phyloP scores from a whole-genome alignment of 2,797 vertebrate genomes.

The Cynodonichthys magdalenae region DNA sequence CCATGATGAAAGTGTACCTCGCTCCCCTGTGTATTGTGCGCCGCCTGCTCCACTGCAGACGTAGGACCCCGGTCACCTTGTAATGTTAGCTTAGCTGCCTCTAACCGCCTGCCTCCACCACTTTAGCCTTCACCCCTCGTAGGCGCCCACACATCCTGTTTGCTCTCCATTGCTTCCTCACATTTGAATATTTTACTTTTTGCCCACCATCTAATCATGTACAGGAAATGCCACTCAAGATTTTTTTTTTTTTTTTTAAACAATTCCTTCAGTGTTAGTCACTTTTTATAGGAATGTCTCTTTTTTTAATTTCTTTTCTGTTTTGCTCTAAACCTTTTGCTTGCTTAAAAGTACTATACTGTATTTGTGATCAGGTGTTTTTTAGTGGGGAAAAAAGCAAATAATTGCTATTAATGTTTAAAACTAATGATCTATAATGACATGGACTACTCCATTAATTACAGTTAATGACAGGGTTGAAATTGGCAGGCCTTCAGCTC shows the following conservation, averaged over 20 bases:
- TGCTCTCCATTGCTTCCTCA: slow-evolving; percentile 37
- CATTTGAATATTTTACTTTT: slow-evolving; percentile 42
- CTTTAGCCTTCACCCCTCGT: slow-evolving; percentile 37
- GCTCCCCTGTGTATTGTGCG: slow-evolving; percentile 64
- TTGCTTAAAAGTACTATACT: slow-evolving; percentile 72
- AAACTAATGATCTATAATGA: slow-evolving; percentile 59
- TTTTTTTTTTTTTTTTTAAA: slow-evolving; percentile 22
- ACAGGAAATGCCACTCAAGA: slow-evolving; percentile 58
- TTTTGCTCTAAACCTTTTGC: slow-evolving; percentile 69
- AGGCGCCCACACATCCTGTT: slow-evolving; percentile 31
- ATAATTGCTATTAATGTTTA: slow-evolving; percentile 44
- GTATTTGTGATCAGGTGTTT: slow-evolving; percentile 71
- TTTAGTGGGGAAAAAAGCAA: slow-evolving; percentile 44
- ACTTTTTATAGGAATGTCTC: slow-evolving; percentile 57
- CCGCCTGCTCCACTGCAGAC: slow-evolving; percentile 68
- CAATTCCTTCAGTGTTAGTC: slow-evolving; percentile 60
- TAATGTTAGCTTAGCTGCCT: slow-evolving; percentile 58
- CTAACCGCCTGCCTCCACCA: slow-evolving; percentile 21
- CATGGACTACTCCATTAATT: slow-evolving; percentile 67
- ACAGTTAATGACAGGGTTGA: slow-evolving; percentile 52
- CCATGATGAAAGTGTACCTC: slow-evolving; percentile 51
- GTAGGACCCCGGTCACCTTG: slow-evolving; percentile 57
- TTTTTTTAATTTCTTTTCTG: slow-evolving; percentile 44
- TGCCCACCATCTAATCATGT: slow-evolving; percentile 60
- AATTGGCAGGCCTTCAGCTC: slow-evolving; percentile 56